Percentiles rank a stretch among this genome's conserved stretches.
Evolutionary conservation across 2,888 invertebrate genomes (phyloP).

Genomic region (Lasioglossum vierecki): DNA sequence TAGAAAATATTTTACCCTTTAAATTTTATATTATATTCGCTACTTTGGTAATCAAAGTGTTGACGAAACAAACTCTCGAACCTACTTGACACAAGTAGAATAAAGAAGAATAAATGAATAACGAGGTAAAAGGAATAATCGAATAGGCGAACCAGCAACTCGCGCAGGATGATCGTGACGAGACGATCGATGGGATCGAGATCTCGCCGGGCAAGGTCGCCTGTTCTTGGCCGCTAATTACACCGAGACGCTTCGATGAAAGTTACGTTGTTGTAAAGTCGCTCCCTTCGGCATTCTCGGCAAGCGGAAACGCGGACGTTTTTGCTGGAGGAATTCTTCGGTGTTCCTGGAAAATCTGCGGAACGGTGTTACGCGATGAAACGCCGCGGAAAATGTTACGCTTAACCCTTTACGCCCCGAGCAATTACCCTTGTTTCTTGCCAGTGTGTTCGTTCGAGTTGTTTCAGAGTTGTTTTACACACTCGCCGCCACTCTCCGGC

Average conservation of each 20-base stretch:
- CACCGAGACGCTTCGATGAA: slow-evolving; percentile 31
- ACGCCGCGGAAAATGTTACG: not conserved
- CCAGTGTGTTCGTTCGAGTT: slow-evolving; percentile 1
- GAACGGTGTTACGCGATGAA: not conserved
- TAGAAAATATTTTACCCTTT: too few species aligned
- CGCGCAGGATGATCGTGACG: not conserved
- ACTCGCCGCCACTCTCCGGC: not conserved
- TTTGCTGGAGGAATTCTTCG: slow-evolving; percentile 24
- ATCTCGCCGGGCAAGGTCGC: slow-evolving; percentile 44
- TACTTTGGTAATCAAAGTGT: not conserved
- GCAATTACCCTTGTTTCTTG: slow-evolving; percentile 16
- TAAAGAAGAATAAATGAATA: not conserved
- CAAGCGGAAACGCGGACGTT: slow-evolving; percentile 16
- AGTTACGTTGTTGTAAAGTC: slow-evolving; percentile 29
- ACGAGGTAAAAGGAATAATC: not conserved
- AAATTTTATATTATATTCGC: too few species aligned
- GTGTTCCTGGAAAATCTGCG: slow-evolving; percentile 5
- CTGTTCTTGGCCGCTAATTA: slow-evolving; percentile 36
- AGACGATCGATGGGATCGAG: slow-evolving; percentile 44
- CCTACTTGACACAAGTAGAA: not conserved
- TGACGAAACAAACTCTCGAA: not conserved
- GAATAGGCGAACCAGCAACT: not conserved
- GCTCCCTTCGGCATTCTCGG: not conserved
- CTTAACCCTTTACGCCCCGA: not conserved
- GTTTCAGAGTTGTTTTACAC: slow-evolving; percentile 9